These are phyloP conservation scores for Papilio glaucus DNA, from an alignment of 1,140 invertebrate genomes.

Conservation along the genomic window DNA sequence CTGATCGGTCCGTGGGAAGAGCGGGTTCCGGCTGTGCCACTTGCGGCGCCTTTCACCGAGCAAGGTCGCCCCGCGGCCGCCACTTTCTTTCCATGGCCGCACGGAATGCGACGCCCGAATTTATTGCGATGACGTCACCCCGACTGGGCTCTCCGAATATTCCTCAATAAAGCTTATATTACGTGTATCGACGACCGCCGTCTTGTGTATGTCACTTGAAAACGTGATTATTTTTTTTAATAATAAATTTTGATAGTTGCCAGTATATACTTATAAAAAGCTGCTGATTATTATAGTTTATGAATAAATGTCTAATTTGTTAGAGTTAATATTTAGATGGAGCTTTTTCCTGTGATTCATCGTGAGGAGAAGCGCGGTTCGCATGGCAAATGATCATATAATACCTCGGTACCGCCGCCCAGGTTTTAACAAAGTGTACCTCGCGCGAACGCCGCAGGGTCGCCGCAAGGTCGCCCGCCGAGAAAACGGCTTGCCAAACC, in stretches of 20 bases:
- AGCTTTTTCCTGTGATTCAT: conserved; percentile 39
- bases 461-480: conserved; percentile 33
- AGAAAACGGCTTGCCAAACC: conserved; percentile 36
- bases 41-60: conserved; percentile 81
- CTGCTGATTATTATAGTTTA: background rate
- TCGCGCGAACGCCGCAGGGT: conserved; percentile 30
- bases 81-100: conserved; percentile 72
- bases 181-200: background rate
- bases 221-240: background rate
- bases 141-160: conserved; percentile 64
- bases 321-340: background rate
- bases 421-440: conserved; percentile 26
- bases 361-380: background rate
- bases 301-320: background rate
- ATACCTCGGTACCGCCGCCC: background rate
- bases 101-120: conserved; percentile 79
- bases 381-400: conserved; percentile 30
- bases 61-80: conserved; percentile 80
- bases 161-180: conserved; percentile 38
- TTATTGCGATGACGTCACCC: conserved; percentile 74
- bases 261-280: background rate
- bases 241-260: background rate
- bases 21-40: conserved; percentile 78
- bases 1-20: conserved; percentile 74
- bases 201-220: background rate